Evolutionary conservation across 1,140 invertebrate genomes (phyloP), one percentile per base, ranked within the genome.

Genomic region (Caenorhabditis remanei): DNA sequence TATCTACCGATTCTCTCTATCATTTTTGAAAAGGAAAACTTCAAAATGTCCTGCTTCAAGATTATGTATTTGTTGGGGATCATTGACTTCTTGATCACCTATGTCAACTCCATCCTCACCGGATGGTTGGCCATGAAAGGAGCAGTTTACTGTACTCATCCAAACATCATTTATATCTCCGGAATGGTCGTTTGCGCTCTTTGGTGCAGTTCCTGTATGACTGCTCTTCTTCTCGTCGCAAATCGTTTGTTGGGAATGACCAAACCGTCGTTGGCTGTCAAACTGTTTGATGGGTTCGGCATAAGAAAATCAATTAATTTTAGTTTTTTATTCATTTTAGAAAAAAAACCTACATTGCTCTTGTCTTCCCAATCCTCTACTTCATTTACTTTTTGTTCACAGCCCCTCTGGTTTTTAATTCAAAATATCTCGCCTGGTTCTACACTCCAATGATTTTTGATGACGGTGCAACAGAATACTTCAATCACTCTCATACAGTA

Each of bases 81-180:
- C 41, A 55, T 85, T 53, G 84, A 85, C 46, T 71, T 85, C 11
- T 11, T 48, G 19, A 85, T 61, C 43, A 85, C 63, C 46, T 61
- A 61, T 5, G 58, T 85, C 43, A 85, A 85, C 46, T 65, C 56
- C 1, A 55, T 85, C 16, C 63, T 85, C 9, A 85, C 84, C 32
- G 84, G 84, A 40, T 46, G 40, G 41, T 53, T 85, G 8, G 58
- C 63, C 11, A 65, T 65, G 41, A 41, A 85, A 53, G 84, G 84
- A 11, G 84, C 84, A 11, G 84, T 85, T n/a, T 85, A 65, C 84
- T 85, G 84, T 71, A 85, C 84, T 14, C 84, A 85, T 85, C 63
- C 58, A 14, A 67, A 61, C 16, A 67, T 65, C 21, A 63, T 61
- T 6, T 85, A 85, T 46, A 63, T 55, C 21, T 63, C 84, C 41